A percentile compares a stretch with the other conserved stretches of the same genome.
phyloP scores from a whole-genome alignment of 2,113 vertebrate genomes.

The Aviceda subcristata region DNA sequence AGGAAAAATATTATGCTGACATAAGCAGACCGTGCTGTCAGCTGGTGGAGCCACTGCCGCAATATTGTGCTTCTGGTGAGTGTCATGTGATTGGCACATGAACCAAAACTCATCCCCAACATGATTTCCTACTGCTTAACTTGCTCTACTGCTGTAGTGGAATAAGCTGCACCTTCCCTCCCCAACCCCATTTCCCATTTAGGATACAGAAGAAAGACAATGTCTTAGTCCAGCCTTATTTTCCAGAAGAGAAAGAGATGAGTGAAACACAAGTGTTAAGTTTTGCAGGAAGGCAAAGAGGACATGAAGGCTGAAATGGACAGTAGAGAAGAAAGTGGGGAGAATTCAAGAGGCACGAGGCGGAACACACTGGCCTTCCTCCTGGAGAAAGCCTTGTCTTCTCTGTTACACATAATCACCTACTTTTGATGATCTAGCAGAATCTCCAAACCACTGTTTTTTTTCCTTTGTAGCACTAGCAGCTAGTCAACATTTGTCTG shows the following conservation, averaged over 20 bases:
- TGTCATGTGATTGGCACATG: not conserved
- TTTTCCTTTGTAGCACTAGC: not conserved
- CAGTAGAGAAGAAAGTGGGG: not conserved
- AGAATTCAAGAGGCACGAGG: not conserved
- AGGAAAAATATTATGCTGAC: not conserved
- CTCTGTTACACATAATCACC: not conserved
- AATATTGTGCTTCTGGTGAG: not conserved
- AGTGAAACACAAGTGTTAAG: not conserved
- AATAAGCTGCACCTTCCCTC: not conserved
- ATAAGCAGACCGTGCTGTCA: not conserved
- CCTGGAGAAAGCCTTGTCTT: not conserved
- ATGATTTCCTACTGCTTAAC: not conserved
- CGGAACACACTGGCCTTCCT: not conserved
- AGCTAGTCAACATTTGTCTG: not conserved
- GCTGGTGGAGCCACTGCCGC: not conserved
- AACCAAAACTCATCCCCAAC: not conserved
- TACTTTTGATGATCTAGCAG: not conserved
- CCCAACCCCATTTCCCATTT: not conserved
- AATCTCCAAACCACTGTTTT: not conserved
- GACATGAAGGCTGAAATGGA: not conserved
- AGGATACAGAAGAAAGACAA: not conserved
- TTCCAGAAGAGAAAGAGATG: not conserved
- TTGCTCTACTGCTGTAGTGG: not conserved
- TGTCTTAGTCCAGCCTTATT: not conserved
- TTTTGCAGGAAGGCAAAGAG: not conserved